phyloP scores from a whole-genome alignment of 2,113 vertebrate species.

The Hemibates koningsi region DNA sequence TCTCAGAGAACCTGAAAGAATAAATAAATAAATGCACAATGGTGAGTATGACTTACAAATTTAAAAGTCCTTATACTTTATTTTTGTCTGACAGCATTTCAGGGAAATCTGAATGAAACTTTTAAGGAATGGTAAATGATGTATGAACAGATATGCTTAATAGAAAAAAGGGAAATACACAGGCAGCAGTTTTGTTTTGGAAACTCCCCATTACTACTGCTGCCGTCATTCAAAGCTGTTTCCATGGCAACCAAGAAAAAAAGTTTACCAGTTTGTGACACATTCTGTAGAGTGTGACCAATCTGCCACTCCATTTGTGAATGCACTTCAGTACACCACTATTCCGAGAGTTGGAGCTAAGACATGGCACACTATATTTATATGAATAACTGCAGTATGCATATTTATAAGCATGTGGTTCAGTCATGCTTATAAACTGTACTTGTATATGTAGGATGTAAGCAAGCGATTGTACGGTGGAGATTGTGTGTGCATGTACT shows the following conservation, averaged over 20 bases:
- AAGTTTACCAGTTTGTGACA: slow-evolving; percentile 4
- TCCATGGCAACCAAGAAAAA: not conserved
- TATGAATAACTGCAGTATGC: not conserved
- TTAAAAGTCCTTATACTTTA: not conserved
- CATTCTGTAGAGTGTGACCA: slow-evolving; percentile 3
- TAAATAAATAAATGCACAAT: not conserved
- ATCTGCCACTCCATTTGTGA: slow-evolving; percentile 26
- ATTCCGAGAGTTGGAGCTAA: not conserved
- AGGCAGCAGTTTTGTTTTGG: not conserved
- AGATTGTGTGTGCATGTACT: not conserved
- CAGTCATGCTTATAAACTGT: not conserved
- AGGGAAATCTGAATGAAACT: not conserved
- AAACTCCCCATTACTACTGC: not conserved
- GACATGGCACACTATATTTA: not conserved
- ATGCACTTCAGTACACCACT: not conserved
- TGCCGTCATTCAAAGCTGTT: not conserved
- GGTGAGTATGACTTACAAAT: not conserved
- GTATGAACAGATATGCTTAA: not conserved
- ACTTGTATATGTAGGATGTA: not conserved
- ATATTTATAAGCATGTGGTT: not conserved
- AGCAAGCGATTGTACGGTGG: not conserved
- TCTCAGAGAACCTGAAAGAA: not conserved
- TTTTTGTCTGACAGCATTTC: not conserved
- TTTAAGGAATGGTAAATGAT: not conserved
- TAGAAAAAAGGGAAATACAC: not conserved